Percentiles rank a stretch among this genome's conserved stretches.
Conservation (phyloP, 2,797 vertebrate species). For the Alectoris magna region DNA sequence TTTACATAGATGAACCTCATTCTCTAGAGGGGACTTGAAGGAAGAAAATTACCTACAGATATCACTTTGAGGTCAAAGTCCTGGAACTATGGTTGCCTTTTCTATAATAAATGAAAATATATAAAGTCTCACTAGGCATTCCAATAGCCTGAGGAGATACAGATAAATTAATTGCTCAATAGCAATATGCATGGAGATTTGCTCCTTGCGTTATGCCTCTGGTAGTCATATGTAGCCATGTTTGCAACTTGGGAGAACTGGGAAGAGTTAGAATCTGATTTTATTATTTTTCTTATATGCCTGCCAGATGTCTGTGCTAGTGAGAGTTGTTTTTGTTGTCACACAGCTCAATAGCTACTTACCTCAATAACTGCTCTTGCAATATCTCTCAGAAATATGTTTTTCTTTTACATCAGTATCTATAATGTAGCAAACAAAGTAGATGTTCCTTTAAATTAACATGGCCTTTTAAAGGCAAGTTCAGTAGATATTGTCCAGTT, state of each 20-base stretch:
- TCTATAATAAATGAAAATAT: constrained; percentile 30
- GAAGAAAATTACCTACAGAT: constrained; percentile 45
- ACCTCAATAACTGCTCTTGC: not conserved
- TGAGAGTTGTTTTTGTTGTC: not conserved
- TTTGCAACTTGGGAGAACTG: not conserved
- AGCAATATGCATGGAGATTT: not conserved
- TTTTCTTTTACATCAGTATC: not conserved
- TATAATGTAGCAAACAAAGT: too few species aligned
- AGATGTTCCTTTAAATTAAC: not conserved
- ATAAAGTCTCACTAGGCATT: not conserved
- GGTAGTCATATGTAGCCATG: rapidly evolving
- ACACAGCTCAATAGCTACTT: not conserved
- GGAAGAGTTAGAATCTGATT: not conserved
- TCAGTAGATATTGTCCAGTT: not conserved
- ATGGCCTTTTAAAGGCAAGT: not conserved
- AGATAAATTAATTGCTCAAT: constrained; percentile 44
- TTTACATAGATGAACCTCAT: constrained; percentile 6
- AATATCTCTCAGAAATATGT: not conserved
- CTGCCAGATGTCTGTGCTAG: not conserved
- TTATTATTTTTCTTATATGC: not conserved
- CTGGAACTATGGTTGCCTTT: not conserved
- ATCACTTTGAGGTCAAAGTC: constrained; percentile 54
- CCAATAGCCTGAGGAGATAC: constrained; percentile 12
- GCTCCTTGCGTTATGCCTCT: not conserved
- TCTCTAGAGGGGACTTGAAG: constrained; percentile 38